Evolutionary conservation across 1,140 invertebrate species (phyloP).

Genomic region (Mycetomoellerius zeteki): DNA sequence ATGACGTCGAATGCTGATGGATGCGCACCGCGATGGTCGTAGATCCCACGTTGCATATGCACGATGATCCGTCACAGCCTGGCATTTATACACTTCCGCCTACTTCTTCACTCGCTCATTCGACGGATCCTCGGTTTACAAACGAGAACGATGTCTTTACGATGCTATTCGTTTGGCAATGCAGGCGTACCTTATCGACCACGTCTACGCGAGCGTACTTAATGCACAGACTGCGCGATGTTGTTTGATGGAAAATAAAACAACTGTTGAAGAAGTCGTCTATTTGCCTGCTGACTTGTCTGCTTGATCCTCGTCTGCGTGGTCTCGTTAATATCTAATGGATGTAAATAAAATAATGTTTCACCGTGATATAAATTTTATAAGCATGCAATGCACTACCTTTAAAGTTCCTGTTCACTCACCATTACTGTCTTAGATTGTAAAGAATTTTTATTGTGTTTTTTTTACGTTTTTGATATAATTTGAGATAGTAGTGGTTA

Average conservation of each 20-base stretch:
- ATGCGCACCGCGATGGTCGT: conserved; percentile 21
- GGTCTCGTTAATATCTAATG: conserved; percentile 18
- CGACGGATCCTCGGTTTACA: neutral
- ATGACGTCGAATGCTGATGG: conserved; percentile 30
- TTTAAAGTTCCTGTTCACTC: neutral
- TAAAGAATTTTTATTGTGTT: no score
- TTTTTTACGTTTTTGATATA: no score
- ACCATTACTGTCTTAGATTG: no score
- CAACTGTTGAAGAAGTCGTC: conserved; percentile 5
- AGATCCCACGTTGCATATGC: conserved; percentile 34
- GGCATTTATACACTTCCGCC: conserved; percentile 37
- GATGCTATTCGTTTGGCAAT: neutral
- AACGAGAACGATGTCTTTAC: conserved; percentile 30
- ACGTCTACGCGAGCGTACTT: neutral
- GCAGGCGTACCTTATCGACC: conserved; percentile 7
- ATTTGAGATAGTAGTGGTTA: no score
- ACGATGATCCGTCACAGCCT: conserved; percentile 29
- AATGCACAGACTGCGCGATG: conserved; percentile 12
- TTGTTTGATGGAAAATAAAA: conserved; percentile 18
- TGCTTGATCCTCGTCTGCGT: neutral
- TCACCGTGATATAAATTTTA: conserved; percentile 9
- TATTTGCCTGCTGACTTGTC: neutral
- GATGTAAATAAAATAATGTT: conserved; percentile 21
- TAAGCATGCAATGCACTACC: neutral
- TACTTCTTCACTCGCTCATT: neutral